A percentile compares a stretch with the other conserved stretches of the same genome.
phyloP scores from a whole-genome alignment of 2,888 invertebrate species.

The Balanococcus diminutus region DNA sequence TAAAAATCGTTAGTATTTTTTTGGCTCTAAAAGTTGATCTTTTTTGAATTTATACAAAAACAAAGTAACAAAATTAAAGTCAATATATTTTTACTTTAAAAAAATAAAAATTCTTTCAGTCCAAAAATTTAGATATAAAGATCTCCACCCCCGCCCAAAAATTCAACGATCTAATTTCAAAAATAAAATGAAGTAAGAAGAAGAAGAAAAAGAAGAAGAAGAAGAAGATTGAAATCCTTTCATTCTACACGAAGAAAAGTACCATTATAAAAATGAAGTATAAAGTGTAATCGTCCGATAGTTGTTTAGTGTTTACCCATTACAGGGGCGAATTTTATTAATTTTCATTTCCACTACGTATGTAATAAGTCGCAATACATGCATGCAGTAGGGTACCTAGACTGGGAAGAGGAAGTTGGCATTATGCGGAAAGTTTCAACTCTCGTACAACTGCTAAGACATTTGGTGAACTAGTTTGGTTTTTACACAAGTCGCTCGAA shows the following conservation, averaged over 20 bases:
- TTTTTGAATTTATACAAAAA: no score
- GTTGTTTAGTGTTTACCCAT: neutral
- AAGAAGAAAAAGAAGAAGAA: no score
- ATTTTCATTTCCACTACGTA: neutral
- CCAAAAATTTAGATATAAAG: no score
- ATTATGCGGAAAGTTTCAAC: neutral
- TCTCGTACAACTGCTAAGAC: neutral
- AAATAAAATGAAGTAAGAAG: no score
- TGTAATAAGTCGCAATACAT: neutral
- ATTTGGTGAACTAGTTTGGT: neutral
- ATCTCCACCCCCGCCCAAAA: no score
- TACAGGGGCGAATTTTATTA: neutral
- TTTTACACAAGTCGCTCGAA: neutral
- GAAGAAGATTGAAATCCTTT: neutral
- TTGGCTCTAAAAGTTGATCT: no score
- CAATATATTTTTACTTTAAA: no score
- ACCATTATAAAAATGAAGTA: neutral
- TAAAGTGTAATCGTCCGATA: neutral
- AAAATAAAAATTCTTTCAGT: no score
- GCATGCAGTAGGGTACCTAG: no score
- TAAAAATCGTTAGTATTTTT: no score
- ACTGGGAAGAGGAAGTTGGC: neutral
- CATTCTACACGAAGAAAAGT: neutral
- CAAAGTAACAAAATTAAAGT: no score
- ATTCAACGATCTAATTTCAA: no score